Conservation (phyloP, 2,797 vertebrate species). For the Bovichtus diacanthus region DNA sequence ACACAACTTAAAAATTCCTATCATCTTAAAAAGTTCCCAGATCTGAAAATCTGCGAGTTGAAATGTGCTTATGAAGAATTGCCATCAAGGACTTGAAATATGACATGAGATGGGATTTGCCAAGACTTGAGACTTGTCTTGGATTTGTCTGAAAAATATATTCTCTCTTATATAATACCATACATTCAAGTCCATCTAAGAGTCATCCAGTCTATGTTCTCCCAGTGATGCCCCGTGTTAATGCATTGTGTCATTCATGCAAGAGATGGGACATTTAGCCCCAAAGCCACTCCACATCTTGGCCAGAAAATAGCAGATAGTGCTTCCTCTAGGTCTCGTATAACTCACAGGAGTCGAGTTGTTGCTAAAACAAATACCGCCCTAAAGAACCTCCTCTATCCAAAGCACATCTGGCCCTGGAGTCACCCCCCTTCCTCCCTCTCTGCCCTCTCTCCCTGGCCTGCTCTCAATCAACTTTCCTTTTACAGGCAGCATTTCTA, state of each 20-base stretch:
- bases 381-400: slow-evolving; percentile 20
- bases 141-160: neutral
- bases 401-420: slow-evolving; percentile 39
- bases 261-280: slow-evolving; percentile 2
- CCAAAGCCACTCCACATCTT: slow-evolving; percentile 1
- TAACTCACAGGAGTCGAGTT: slow-evolving; percentile 14
- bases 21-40: neutral
- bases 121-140: neutral
- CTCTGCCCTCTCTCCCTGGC: slow-evolving; percentile 11
- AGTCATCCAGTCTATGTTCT: slow-evolving; percentile 10
- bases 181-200: neutral
- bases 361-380: slow-evolving; percentile 34
- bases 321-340: neutral
- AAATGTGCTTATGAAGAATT: slow-evolving; percentile 4
- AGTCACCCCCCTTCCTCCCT: slow-evolving; percentile 16
- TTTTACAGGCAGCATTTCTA: slow-evolving; percentile 64
- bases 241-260: neutral
- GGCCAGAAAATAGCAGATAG: neutral
- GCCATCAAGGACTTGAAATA: neutral
- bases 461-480: slow-evolving; percentile 57
- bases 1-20: neutral
- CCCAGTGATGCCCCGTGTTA: neutral
- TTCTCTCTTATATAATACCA: slow-evolving; percentile 15
- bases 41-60: neutral
- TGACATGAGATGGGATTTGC: neutral